phyloP scores from a whole-genome alignment of 2,113 vertebrate species.

The Alethe castanea region DNA sequence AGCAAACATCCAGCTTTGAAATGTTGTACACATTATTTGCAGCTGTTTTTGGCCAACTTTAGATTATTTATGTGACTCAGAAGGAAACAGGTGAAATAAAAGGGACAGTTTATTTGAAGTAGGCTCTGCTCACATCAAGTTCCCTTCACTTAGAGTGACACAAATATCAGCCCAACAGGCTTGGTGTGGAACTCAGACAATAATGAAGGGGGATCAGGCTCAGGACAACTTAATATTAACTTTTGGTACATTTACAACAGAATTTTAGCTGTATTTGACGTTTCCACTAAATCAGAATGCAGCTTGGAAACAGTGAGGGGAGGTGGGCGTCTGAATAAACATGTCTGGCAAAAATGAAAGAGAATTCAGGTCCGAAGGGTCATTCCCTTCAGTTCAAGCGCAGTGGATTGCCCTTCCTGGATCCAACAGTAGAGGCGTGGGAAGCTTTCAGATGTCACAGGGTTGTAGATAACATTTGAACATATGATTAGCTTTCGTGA shows the following conservation, averaged over 20 bases:
- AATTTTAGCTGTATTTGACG: neutral
- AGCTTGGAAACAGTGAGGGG: neutral
- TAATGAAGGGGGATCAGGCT: neutral
- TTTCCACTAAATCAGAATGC: neutral
- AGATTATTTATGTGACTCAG: neutral
- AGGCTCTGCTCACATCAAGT: neutral
- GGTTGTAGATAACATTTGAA: constrained; percentile 73
- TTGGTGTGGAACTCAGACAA: neutral
- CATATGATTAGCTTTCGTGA: constrained; percentile 67
- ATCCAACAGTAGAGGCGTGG: constrained; percentile 66
- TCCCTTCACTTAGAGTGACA: neutral
- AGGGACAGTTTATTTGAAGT: neutral
- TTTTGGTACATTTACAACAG: neutral
- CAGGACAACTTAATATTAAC: neutral
- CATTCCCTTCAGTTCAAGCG: constrained; percentile 24
- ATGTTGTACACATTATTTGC: neutral
- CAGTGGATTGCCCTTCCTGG: constrained; percentile 64
- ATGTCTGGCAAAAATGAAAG: neutral
- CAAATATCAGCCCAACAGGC: neutral
- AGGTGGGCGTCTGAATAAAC: neutral
- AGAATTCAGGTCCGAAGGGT: neutral
- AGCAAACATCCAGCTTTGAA: neutral
- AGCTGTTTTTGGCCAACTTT: neutral
- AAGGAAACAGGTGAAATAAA: neutral
- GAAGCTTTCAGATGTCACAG: constrained; percentile 71